Evolutionary conservation across 2,888 invertebrate species (phyloP).

Genomic region (Rambutsinella grinnellia): DNA sequence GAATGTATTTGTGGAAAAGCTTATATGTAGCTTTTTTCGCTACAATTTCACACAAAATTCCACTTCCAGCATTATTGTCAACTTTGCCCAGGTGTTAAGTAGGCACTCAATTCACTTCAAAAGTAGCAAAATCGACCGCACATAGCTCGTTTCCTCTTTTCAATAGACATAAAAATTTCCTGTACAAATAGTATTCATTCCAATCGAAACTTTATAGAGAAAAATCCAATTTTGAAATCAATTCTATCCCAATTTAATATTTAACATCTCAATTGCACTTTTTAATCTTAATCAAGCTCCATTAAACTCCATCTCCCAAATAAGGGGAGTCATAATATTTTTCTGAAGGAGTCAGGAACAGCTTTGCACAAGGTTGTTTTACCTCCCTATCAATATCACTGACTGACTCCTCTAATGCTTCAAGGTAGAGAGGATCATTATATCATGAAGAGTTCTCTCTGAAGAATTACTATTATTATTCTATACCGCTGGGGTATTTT

Average conservation of each 20-base stretch:
- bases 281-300: neutral
- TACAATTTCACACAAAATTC: neutral
- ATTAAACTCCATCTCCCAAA: neutral
- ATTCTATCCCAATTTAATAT: too few relatives aligned
- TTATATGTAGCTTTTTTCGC: neutral
- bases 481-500: neutral
- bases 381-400: neutral
- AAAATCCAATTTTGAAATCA: too few relatives aligned
- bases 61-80: neutral
- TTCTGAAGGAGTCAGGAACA: constrained; percentile 41
- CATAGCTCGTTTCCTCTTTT: too few relatives aligned
- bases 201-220: too few relatives aligned
- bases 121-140: too few relatives aligned
- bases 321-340: neutral
- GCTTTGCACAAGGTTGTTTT: constrained; percentile 28
- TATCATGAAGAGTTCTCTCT: neutral
- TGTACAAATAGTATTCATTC: neutral
- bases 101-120: neutral
- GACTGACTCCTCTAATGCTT: neutral
- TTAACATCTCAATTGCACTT: too few relatives aligned
- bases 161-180: too few relatives aligned
- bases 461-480: neutral
- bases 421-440: neutral
- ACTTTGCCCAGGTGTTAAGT: neutral
- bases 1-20: neutral